These are phyloP conservation scores for Onthophagus taurus DNA, from an alignment of 1,140 invertebrate genomes.

Conservation along the genomic window DNA sequence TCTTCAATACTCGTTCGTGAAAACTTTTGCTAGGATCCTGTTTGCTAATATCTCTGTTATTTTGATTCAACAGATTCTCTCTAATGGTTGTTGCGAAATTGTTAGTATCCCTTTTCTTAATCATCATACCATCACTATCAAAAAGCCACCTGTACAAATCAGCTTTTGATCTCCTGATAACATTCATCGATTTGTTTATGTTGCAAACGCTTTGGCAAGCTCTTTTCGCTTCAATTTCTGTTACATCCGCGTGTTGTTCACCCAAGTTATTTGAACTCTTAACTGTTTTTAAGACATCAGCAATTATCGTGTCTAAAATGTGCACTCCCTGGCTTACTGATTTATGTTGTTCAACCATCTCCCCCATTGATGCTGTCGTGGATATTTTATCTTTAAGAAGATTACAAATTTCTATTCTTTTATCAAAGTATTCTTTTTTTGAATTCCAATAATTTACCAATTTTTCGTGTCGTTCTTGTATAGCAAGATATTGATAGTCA, in stretches of 20 bases:
- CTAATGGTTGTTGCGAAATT: neutral
- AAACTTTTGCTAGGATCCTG: constrained; percentile 2
- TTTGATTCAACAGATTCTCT: neutral
- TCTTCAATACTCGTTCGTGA: constrained; percentile 5
- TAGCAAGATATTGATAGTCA: too few relatives aligned
- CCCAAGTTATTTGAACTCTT: constrained; percentile 1
- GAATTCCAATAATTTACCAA: constrained; percentile 17
- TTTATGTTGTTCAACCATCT: neutral
- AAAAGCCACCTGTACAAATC: constrained; percentile 5
- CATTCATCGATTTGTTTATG: neutral
- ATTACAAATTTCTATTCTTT: constrained; percentile 15
- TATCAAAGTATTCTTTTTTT: constrained; percentile 17
- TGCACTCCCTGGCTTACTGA: neutral
- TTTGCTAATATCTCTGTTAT: constrained; percentile 6
- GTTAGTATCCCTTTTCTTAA: constrained; percentile 2
- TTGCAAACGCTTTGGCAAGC: neutral
- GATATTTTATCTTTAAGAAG: constrained; percentile 15
- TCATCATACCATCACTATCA: neutral
- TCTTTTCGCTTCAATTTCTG: neutral
- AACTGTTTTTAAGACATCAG: constrained; percentile 5
- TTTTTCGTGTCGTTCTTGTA: constrained; percentile 17
- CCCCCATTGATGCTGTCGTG: neutral
- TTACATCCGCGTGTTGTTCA: neutral
- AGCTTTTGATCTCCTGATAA: neutral
- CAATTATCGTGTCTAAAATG: constrained; percentile 8